These are phyloP conservation scores for Bruchidius siliquastri DNA, from an alignment of 2,888 invertebrate genomes.

Conservation along the genomic window DNA sequence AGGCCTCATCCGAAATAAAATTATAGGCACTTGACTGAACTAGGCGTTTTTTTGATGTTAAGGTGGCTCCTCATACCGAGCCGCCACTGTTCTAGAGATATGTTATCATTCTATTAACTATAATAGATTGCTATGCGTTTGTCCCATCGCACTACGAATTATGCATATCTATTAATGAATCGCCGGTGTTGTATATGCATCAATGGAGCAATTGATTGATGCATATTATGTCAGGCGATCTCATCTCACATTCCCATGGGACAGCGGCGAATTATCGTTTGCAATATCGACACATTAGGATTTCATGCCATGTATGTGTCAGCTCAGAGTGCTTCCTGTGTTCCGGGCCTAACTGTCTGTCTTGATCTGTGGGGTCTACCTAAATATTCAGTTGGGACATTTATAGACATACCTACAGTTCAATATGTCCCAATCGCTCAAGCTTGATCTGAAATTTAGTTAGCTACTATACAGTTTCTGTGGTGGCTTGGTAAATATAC, in stretches of 20 bases:
- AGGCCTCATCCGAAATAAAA: too few species aligned
- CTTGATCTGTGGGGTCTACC: neutral
- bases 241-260: neutral
- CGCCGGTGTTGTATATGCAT: neutral
- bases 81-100: too few species aligned
- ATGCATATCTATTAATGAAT: neutral
- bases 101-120: neutral
- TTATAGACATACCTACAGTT: neutral
- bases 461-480: too few species aligned
- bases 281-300: neutral
- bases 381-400: neutral
- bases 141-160: neutral
- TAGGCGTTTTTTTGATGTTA: too few species aligned
- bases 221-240: neutral
- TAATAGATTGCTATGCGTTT: neutral
- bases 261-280: neutral
- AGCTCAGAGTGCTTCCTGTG: neutral
- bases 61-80: too few species aligned
- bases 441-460: too few species aligned
- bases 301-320: neutral
- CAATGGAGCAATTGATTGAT: neutral
- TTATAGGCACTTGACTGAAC: too few species aligned
- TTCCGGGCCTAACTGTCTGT: neutral
- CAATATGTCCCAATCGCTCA: too few species aligned
- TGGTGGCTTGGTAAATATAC: too few species aligned